Evolutionary conservation across 2,113 vertebrate species (phyloP), one percentile per base, ranked within the genome.

Genomic region (Megaleporinus macrocephalus): DNA sequence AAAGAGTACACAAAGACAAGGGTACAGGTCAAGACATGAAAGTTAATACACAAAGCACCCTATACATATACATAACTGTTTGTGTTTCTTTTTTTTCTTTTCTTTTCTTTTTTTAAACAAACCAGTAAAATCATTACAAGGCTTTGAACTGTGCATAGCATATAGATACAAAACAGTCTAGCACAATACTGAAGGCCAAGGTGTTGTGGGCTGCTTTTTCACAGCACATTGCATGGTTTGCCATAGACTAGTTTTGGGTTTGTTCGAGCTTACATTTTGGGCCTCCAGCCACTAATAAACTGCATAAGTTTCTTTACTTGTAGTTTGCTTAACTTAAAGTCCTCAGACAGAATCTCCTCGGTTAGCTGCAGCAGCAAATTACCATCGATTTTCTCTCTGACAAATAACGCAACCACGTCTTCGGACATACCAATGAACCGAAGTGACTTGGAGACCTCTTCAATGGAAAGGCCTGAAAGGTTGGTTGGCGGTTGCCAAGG

Each of bases 221-320:
- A 9, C 0, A 88, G 87, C 88, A 90, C 85, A 89, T 88, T 86
- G 85, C 49, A 79, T 53, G 80, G 73, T 81, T 83, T 81, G 78
- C 69, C 51, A 1, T 66, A 7, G 16, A 68, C 61, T 29, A 53
- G 12, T 63, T 80, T 69, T 78, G 59, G 16, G 29, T 81, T 86
- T 83, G 72, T 68, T 82, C 77, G 20, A 33, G 33, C 18, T 83
- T 94, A 98, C 86, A 99, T 97, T 88, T 99, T 99, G 80, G 98
- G 98, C 87, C 98, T 93, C 98, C 98, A 99, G 81, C 98, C 98
- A 29, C 95, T 95, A 86, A 98, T 99, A 92, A 99, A 99, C 89
- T 99, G 98, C 89, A 99, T 88, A 84, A 99, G 96, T 92, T 99
- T 99, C 93, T 97, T 99, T 86, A 99, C 96, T 89, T 99, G 97